These are phyloP conservation scores for Pedionomus torquatus DNA, from an alignment of 2,113 vertebrate genomes.

Conservation along the genomic window DNA sequence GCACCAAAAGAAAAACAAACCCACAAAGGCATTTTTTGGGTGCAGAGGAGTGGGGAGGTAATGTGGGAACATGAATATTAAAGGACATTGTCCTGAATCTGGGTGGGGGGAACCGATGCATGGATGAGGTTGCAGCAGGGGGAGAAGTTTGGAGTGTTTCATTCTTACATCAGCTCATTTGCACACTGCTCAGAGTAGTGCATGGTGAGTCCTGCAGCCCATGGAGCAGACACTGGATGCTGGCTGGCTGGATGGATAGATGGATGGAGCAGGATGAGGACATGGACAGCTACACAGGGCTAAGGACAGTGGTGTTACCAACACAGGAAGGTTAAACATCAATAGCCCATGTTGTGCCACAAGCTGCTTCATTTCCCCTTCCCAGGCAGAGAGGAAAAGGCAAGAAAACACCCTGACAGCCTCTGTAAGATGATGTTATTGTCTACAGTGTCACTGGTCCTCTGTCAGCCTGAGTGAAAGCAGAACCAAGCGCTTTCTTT, in stretches of 20 bases:
- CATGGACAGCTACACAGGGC: not conserved
- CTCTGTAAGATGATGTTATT: not conserved
- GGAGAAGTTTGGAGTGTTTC: not conserved
- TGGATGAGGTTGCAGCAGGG: not conserved
- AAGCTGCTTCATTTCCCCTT: not conserved
- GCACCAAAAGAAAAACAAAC: not conserved
- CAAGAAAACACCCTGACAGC: not conserved
- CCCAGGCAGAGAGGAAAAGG: not conserved
- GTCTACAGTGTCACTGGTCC: not conserved
- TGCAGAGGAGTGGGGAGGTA: too few relatives aligned
- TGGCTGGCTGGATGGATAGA: too few relatives aligned
- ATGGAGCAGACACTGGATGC: not conserved
- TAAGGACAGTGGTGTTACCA: not conserved
- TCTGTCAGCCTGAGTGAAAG: not conserved
- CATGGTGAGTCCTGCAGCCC: not conserved
- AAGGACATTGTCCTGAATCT: not conserved
- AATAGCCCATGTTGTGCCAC: not conserved
- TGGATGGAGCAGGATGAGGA: fast-evolving
- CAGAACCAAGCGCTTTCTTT: not conserved
- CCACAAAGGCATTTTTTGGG: not conserved
- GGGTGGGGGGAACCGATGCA: not conserved
- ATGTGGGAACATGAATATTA: not conserved
- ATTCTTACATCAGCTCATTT: not conserved
- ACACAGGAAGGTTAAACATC: not conserved
- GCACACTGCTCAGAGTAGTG: fast-evolving